Evolutionary conservation across 2,113 vertebrate species (phyloP), one percentile per base, ranked within the genome.

Genomic region (Apteryx owenii): DNA sequence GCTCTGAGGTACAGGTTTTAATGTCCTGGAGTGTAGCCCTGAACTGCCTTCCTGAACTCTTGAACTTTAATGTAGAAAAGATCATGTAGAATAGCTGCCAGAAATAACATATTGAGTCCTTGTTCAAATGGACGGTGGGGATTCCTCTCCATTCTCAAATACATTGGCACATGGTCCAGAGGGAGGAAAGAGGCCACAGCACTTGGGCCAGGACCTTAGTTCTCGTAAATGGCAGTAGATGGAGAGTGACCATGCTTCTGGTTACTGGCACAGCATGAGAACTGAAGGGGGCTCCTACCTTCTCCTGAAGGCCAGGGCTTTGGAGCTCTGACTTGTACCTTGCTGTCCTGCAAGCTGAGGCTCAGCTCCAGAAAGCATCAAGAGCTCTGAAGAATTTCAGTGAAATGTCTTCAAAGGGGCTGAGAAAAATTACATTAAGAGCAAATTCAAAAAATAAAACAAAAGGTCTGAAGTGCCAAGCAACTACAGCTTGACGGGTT

Each of bases 71-170:
- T 79, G 77, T 26, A 77, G 40, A n/a, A 93, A 69, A 97, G 89
- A 65, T 84, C 48, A 87, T 38, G n/a, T 73, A 81, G 42, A 83
- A 86, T 16, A 89, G 81, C 42, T 86, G 42, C 83, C 85, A 94
- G 94, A 97, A 97, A 96, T 97, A 98, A 93, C 62, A 89, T 78
- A 85, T 4, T 89, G 83, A 94, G 70, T 90, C 80, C 92, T 29
- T 61, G 42, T 50, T 89, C 88, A 78, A 3, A 2, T 65, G 81
- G 64, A 81, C 7, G 3, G 36, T 1, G 7, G 71, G 51, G 50
- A 17, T 77, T 12, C 56, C 29, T 90, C 38, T 95, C 85, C 26
- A 89, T 23, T 50, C 38, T 9, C 28, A 68, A 81, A 93, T 6
- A 48, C 9, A 69, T 5, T 44, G 16, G 33, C 20, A 68, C 16